Percentiles rank a stretch among this genome's conserved stretches.
These are phyloP conservation scores for Hesperophylax magnus DNA, from an alignment of 1,140 invertebrate genomes.

Conservation along the genomic window DNA sequence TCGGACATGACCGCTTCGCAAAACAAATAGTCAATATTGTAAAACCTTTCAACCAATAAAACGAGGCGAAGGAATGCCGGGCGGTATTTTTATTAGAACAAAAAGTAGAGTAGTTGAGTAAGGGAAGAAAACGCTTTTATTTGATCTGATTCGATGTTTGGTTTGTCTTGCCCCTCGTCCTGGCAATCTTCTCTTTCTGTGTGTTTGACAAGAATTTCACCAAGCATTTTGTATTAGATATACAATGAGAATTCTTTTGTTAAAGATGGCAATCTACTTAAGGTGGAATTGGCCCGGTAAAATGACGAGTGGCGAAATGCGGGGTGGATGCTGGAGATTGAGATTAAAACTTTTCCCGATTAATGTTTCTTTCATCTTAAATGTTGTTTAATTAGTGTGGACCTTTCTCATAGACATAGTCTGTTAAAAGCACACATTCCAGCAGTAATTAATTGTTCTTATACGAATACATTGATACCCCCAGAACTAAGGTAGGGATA, in stretches of 20 bases:
- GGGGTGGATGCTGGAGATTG: not conserved
- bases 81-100: slow-evolving; percentile 59
- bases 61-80: slow-evolving; percentile 55
- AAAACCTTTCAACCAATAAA: slow-evolving; percentile 58
- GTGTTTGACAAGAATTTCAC: slow-evolving; percentile 32
- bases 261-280: slow-evolving; percentile 39
- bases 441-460: too few relatives aligned
- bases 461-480: too few relatives aligned
- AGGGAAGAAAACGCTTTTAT: slow-evolving; percentile 52
- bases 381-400: too few relatives aligned
- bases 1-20: slow-evolving; percentile 45
- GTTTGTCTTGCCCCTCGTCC: slow-evolving; percentile 35
- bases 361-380: not conserved
- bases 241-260: slow-evolving; percentile 42
- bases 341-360: slow-evolving; percentile 20
- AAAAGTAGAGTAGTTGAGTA: slow-evolving; percentile 37
- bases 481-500: too few relatives aligned
- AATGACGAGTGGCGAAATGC: not conserved
- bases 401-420: too few relatives aligned
- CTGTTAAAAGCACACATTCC: too few relatives aligned
- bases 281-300: slow-evolving; percentile 13
- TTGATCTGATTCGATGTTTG: slow-evolving; percentile 59
- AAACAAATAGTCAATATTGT: slow-evolving; percentile 55
- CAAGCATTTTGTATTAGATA: slow-evolving; percentile 40
- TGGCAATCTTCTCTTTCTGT: slow-evolving; percentile 15